These are phyloP conservation scores for Unio pictorum DNA, from an alignment of 2,888 invertebrate genomes.

Conservation along the genomic window DNA sequence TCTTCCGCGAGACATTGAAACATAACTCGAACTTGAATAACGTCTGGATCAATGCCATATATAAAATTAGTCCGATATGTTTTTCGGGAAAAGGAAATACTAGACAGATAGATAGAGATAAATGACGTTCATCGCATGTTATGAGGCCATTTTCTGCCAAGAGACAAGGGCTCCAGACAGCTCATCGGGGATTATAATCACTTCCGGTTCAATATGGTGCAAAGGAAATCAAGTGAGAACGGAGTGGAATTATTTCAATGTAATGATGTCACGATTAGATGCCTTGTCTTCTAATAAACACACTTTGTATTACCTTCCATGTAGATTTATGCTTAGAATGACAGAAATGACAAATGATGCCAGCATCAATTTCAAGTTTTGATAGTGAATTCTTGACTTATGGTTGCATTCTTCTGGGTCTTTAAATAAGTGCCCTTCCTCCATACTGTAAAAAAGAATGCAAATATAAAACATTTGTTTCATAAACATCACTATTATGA, in stretches of 20 bases:
- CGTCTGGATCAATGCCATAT: constrained; percentile 16
- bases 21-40: constrained; percentile 2
- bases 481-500: too few species aligned
- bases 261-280: constrained; percentile 7
- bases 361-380: too few species aligned
- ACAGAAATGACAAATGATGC: too few species aligned
- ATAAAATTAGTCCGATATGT: constrained; percentile 19
- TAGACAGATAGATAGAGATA: constrained; percentile 23
- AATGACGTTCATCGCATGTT: constrained; percentile 25
- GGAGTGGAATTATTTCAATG: constrained; percentile 17
- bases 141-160: constrained; percentile 15
- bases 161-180: constrained; percentile 7
- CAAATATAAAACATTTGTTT: too few species aligned
- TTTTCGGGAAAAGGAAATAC: constrained; percentile 19
- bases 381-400: too few species aligned
- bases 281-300: too few species aligned
- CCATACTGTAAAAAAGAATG: too few species aligned
- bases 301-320: too few species aligned
- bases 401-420: too few species aligned
- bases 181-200: constrained; percentile 21
- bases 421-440: too few species aligned
- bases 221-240: constrained; percentile 23
- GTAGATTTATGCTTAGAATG: too few species aligned
- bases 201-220: constrained; percentile 24
- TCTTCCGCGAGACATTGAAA: neutral